Evolutionary conservation across 1,140 invertebrate genomes (phyloP), one percentile per base, ranked within the genome.

Genomic region (Aporrectodea caliginosa): DNA sequence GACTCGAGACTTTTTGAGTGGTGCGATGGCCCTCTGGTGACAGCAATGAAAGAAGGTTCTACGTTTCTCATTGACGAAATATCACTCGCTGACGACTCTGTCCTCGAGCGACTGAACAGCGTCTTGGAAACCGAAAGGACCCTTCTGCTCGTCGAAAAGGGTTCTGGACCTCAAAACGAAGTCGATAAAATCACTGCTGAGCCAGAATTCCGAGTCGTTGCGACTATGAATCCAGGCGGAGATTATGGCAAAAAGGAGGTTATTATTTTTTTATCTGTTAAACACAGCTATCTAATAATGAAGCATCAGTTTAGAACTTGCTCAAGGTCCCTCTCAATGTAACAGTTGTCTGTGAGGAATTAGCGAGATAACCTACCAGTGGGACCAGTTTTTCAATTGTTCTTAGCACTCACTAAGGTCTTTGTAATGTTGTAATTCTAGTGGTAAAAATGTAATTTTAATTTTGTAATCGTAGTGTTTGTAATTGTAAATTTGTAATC

Each of bases 171-270:
- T 0, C 30, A 81, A 35, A 82, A 82, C 78, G 81, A 84, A 22
- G 82, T 84, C 27, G 85, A 87, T 77, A 79, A 82, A 73, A 83
- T 90, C 35, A 85, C 90, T 75, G 97, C 98, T 0, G 84, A 92
- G 80, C 84, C 91, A 16, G 90, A 92, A 16, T 99, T 99, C 86
- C 92, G 94, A 81, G 94, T 99, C 84, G 91, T 99, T 78, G 95
- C 95, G 6, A 99, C 98, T 0, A 99, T 99, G 98, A 99, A 99
- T 90, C 98, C 98, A 30, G 97, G 97, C 27, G 98, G 98, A 14
- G 98, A 99, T 91, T 99, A 95, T 89, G 98, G 98, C 0, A 99
- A 99, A 86, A 99, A 99, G 89, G 98, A 99, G 88, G 91, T 92
- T 83, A n/a, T n/a, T n/a, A n/a, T n/a, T n/a, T n/a, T 81, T 76